These are phyloP conservation scores for Bubo scandiacus DNA, from an alignment of 2,113 vertebrate species.

Conservation along the genomic window DNA sequence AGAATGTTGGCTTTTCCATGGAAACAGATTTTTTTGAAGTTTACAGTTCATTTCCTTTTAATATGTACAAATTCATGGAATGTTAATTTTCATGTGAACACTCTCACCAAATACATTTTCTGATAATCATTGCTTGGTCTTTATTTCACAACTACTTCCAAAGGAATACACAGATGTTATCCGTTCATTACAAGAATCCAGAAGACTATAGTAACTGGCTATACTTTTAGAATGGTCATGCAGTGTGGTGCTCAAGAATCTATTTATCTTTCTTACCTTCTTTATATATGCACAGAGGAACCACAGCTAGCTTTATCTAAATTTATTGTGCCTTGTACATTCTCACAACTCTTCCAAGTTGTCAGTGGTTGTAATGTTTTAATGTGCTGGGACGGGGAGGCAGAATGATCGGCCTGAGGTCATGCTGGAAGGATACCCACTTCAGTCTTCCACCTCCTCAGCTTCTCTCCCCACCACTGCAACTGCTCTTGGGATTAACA, in stretches of 20 bases:
- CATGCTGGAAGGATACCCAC: background rate
- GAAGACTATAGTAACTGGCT: background rate
- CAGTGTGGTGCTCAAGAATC: background rate
- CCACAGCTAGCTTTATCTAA: background rate
- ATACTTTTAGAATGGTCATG: accelerated
- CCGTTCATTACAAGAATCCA: background rate
- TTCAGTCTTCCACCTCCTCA: background rate
- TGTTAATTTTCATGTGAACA: background rate
- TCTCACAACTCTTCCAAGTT: background rate
- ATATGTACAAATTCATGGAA: background rate
- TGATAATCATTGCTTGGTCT: background rate
- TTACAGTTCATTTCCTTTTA: background rate
- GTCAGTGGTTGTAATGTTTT: background rate
- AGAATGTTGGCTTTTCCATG: background rate
- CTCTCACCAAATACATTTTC: background rate
- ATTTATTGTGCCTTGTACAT: accelerated
- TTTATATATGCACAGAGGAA: background rate
- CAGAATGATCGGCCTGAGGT: background rate
- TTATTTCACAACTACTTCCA: background rate
- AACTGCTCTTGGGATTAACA: background rate
- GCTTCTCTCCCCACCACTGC: background rate
- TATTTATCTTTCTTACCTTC: background rate
- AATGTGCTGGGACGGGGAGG: background rate
- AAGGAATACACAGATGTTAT: background rate
- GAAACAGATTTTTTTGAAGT: background rate